Evolutionary conservation across 2,113 vertebrate species (phyloP), one percentile per base, ranked within the genome.

Genomic region (Enhydra lutris): DNA sequence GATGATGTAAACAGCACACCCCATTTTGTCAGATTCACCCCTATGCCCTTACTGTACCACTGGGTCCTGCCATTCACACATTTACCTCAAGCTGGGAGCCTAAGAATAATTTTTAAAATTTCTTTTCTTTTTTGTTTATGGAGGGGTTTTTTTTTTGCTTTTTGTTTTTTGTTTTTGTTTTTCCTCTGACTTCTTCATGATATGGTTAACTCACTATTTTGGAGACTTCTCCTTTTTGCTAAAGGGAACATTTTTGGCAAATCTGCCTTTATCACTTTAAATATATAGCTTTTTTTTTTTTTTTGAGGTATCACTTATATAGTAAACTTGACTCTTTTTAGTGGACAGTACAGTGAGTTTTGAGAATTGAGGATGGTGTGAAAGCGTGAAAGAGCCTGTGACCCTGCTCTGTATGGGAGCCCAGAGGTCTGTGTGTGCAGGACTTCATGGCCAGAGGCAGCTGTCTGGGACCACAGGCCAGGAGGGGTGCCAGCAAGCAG

Each of bases 201-300:
- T 74, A 4, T 69, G 52, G 3, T 82, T 92, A 52, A 45, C 71
- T 89, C 15, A 31, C 73, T 80, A 73, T 79, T 79, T 88, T 91
- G 86, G 76, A 81, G 59, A 61, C 39, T 92, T 94, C 84, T 80
- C 59, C 15, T 65, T 93, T 86, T 73, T 73, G 67, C 24, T 61
- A 45, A 55, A 76, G 42, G 76, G 73, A 82, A 20, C 18, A 45
- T 52, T 94, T 96, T 80, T 67, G 55, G 42, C 34, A 74, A 74
- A 39, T 76, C 94, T 42, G 34, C 34, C 52, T 45, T 85, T 89
- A 36, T 2, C 12, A 26, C 26, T 45, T 76, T 45, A 76, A 50
- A 91, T 78, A 63, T 42, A 6, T 42, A 92, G 21, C 5, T 67
- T 23, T 45, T 76, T 13, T 42, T 42, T 42, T 42, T 90, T 13